phyloP scores from a whole-genome alignment of 2,113 vertebrate genomes.

The Neopipo cinnamomea region DNA sequence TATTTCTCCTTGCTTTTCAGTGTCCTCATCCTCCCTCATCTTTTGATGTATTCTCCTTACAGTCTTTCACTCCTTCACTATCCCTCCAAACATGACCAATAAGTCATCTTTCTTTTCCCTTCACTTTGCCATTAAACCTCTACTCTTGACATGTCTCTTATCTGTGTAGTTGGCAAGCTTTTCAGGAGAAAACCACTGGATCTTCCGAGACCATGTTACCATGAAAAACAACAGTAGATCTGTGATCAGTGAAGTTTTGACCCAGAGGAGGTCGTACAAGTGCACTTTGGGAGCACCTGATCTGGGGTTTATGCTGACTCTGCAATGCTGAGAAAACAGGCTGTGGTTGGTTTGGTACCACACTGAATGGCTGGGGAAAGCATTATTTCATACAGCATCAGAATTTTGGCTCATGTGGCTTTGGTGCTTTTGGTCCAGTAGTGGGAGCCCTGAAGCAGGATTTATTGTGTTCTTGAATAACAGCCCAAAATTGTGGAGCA shows the following conservation, averaged over 20 bases:
- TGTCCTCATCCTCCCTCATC: not conserved
- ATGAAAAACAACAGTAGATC: not conserved
- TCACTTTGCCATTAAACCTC: not conserved
- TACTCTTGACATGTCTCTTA: not conserved
- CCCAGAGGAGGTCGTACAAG: not conserved
- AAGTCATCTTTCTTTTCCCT: not conserved
- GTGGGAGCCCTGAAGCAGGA: constrained; percentile 25
- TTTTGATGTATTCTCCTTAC: not conserved
- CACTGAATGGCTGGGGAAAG: not conserved
- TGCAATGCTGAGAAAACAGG: not conserved
- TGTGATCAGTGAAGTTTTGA: not conserved
- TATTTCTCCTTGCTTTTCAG: not conserved
- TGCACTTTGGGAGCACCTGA: not conserved
- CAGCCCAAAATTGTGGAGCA: constrained; percentile 1
- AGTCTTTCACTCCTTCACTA: not conserved
- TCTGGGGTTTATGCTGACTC: not conserved
- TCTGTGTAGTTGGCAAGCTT: not conserved
- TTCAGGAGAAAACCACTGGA: not conserved
- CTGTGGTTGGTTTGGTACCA: not conserved
- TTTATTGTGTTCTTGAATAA: constrained; percentile 7
- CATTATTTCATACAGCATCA: not conserved
- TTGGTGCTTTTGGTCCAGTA: constrained; percentile 38
- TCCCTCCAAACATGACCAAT: not conserved
- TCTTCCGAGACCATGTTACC: not conserved
- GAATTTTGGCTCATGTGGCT: not conserved